Evolutionary conservation across 2,888 invertebrate species (phyloP).

Genomic region (Phaonia tiefii): DNA sequence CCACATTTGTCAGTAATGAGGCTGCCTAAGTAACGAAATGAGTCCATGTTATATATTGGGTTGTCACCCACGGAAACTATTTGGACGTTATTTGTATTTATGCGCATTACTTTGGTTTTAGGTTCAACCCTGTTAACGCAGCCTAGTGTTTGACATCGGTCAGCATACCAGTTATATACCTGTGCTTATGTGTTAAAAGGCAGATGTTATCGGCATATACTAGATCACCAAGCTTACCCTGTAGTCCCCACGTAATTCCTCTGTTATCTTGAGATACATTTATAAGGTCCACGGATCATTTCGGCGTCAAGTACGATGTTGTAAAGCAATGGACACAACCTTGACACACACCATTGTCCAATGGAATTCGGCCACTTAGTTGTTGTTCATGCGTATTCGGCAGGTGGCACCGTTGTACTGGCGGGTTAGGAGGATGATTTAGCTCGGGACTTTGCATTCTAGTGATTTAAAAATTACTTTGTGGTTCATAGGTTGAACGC

Average conservation of each 20-base stretch:
- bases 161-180: neutral
- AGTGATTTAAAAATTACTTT: neutral
- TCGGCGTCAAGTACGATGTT: constrained; percentile 1
- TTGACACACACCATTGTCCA: neutral
- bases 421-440: neutral
- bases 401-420: neutral
- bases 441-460: constrained; percentile 3
- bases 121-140: neutral
- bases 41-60: neutral
- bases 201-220: neutral
- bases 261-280: too few relatives aligned
- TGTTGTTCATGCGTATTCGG: neutral
- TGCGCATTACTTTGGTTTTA: neutral
- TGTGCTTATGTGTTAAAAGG: neutral
- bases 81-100: neutral
- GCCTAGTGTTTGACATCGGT: neutral
- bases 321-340: neutral
- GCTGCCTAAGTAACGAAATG: neutral
- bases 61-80: neutral
- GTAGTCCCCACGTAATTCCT: too few relatives aligned
- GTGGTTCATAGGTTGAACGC: neutral
- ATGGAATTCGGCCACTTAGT: neutral
- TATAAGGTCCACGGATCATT: neutral
- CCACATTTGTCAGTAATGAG: too few relatives aligned
- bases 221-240: too few relatives aligned